Evolutionary conservation across 2,113 vertebrate genomes (phyloP).

Genomic region (Eptesicus fuscus): DNA sequence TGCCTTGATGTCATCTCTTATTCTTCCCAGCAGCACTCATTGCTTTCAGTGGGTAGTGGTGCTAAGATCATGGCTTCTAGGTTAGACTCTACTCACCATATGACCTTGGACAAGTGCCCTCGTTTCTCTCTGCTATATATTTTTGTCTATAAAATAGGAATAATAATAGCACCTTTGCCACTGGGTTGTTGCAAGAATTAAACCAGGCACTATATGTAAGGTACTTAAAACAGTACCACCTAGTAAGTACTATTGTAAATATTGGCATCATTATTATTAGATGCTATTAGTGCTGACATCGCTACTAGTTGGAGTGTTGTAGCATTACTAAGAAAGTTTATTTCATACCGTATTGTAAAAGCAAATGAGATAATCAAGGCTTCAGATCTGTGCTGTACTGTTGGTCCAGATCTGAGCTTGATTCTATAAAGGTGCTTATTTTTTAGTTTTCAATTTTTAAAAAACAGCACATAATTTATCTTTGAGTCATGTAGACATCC

Average conservation of each 20-base stretch:
- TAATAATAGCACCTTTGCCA: not conserved
- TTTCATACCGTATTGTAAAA: not conserved
- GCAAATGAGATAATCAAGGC: not conserved
- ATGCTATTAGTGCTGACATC: not conserved
- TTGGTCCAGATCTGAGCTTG: not conserved
- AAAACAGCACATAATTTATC: not conserved
- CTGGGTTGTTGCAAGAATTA: not conserved
- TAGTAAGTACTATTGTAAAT: not conserved
- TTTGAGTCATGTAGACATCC: not conserved
- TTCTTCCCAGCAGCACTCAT: not conserved
- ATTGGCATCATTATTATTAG: not conserved
- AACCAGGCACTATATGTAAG: not conserved
- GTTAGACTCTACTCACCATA: not conserved
- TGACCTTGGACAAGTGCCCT: not conserved
- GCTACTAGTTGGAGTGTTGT: too few relatives aligned
- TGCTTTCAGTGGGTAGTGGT: fast-evolving
- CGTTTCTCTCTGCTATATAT: not conserved
- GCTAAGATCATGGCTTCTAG: not conserved
- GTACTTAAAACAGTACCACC: not conserved
- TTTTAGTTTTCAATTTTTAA: not conserved
- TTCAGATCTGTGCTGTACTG: not conserved
- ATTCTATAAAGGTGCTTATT: not conserved
- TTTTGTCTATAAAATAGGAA: not conserved
- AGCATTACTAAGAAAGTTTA: not conserved
- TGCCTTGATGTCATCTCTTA: not conserved